Percentiles rank a stretch among this genome's conserved stretches.
Conservation (phyloP, 1,140 invertebrate genomes). For the Solen grandis region DNA sequence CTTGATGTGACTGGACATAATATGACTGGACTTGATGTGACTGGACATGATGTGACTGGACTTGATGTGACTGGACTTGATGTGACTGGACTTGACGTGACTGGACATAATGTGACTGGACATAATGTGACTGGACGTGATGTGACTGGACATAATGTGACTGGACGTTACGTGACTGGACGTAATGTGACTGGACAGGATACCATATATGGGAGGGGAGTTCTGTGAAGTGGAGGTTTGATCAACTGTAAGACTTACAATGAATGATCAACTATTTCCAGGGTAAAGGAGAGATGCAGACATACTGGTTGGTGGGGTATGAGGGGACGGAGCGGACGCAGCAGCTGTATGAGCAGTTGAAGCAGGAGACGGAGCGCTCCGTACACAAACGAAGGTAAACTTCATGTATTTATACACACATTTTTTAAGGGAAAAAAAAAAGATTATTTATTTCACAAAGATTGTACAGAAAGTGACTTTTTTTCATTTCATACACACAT, state of each 20-base stretch:
- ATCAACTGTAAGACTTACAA: not conserved
- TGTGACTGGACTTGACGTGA: no score
- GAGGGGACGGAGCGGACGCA: slow-evolving; percentile 28
- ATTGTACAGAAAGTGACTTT: no score
- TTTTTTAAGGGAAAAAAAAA: no score
- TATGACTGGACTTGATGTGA: no score
- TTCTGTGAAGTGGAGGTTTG: not conserved
- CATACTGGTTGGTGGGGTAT: slow-evolving; percentile 51
- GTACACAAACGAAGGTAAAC: slow-evolving; percentile 43
- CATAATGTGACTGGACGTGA: not conserved
- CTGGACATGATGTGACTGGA: no score
- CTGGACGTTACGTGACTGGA: not conserved
- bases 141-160: not conserved
- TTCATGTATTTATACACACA: not conserved
- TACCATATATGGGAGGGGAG: not conserved
- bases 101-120: no score
- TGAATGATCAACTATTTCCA: slow-evolving; percentile 22
- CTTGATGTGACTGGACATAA: no score
- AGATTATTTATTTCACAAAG: no score
- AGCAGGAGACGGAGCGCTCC: slow-evolving; percentile 14
- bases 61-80: no score
- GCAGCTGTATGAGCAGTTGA: slow-evolving; percentile 25
- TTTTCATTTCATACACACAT: no score
- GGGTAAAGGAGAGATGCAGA: slow-evolving; percentile 59
- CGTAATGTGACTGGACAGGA: not conserved